Evolutionary conservation across 2,113 vertebrate species (phyloP).

Genomic region (Colossoma macropomum): DNA sequence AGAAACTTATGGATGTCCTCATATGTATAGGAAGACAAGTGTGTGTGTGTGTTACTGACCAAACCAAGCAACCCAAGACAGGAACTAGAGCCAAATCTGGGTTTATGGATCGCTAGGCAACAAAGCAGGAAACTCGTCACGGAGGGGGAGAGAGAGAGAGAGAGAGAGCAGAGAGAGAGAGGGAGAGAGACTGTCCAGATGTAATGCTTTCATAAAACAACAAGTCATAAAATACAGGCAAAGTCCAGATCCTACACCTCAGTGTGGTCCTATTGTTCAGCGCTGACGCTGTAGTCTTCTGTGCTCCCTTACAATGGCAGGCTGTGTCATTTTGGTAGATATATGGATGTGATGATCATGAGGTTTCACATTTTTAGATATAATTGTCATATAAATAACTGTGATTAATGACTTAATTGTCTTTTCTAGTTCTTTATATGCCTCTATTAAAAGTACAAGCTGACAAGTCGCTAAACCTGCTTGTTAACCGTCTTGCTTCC

Average conservation of each 20-base stretch:
- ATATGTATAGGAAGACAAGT: too few species aligned
- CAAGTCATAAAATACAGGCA: conserved; percentile 48
- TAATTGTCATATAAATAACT: too few species aligned
- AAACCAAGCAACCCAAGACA: conserved; percentile 19
- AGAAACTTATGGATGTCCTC: too few species aligned
- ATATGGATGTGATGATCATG: too few species aligned
- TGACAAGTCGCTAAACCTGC: too few species aligned
- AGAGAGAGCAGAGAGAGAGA: conserved; percentile 18
- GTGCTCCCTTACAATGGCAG: too few species aligned
- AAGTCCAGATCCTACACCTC: conserved; percentile 42
- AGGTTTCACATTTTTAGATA: too few species aligned
- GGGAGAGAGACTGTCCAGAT: conserved; percentile 7
- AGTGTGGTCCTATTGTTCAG: conserved; percentile 3
- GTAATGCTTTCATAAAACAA: conserved; percentile 45
- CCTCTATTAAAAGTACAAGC: too few species aligned
- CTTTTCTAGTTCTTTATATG: too few species aligned
- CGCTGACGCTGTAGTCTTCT: neutral
- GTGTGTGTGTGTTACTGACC: neutral
- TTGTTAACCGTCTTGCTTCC: too few species aligned
- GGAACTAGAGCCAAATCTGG: conserved; percentile 20
- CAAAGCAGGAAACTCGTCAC: conserved; percentile 45
- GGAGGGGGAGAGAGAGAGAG: conserved; percentile 18
- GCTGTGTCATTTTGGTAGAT: neutral
- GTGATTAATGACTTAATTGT: too few species aligned
- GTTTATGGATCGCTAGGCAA: conserved; percentile 46